Base-by-base conservation (phyloP, 64 coral and sea anemone species). In the Montipora sp. region DNA sequence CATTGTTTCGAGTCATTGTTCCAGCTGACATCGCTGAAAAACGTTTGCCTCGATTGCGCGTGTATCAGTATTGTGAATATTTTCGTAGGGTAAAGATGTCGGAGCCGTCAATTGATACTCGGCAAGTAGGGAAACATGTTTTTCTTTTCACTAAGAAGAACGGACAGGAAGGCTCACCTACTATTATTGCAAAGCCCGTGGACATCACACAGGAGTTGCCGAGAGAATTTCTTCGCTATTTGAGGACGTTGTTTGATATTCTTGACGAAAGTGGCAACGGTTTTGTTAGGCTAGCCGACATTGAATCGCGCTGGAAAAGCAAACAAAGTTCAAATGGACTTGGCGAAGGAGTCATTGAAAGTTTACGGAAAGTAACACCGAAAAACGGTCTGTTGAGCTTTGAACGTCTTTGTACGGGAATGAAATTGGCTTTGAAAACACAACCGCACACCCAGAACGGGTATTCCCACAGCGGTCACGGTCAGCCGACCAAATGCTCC, bases 241-340 rank as follows among this genome's bases (percentile, higher is more conserved):
- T 99, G 53, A 88, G 73, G 92, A 89, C 88, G 19, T 72, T 99
- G 2, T 99, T 99, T 81, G 94, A 96, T 83, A 94, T 99, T 83
- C 85, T 99, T 16, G 98, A 99, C 47, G 90, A 96, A 75, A 88
- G 86, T 47, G 79, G 90, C 16, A 77, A 75, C 70, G 98, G 98
- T n/a, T 91, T 92, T 50, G 95, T 99, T 5, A 96, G 75, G n/a
- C 51, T 99, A 18, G 16, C 83, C 24, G 98, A 99, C 81, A 99
- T 99, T 77, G 94, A 99, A 80, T 70, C 74, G 12, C 88, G 87
- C 51, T 99, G 94, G 98, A 80, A 94, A 63, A 77, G 48, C 0
- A 91, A 93, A 68, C 92, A 91, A 19, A 48, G 81, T 55, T 75
- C 75, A 68, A 90, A 81, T 87, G 69, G 82, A 19, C 93, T 89